These are phyloP conservation scores for Heliangelus exortis DNA, from an alignment of 2,797 vertebrate species.

Conservation along the genomic window DNA sequence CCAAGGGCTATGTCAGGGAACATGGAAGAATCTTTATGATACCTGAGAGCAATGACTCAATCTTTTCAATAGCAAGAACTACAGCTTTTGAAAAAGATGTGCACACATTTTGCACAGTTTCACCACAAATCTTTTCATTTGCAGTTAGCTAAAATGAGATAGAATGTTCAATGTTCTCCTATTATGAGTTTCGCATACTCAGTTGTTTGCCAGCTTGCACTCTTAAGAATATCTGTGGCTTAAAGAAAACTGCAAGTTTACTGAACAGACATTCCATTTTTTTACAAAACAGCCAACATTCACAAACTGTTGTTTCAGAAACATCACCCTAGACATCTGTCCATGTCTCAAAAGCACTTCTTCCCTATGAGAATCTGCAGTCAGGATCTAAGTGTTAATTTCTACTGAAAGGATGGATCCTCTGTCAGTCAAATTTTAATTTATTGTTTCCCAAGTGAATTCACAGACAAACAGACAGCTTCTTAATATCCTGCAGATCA, in stretches of 20 bases:
- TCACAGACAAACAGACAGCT: background rate
- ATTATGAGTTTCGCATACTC: background rate
- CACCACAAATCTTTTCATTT: background rate
- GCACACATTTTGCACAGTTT: background rate
- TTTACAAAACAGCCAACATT: background rate
- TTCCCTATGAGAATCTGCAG: background rate
- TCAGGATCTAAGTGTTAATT: background rate
- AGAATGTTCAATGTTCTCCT: background rate
- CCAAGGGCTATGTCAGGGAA: background rate
- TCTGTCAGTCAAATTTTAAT: background rate
- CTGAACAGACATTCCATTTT: background rate
- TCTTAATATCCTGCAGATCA: slow-evolving; percentile 17
- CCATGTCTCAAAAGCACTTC: background rate
- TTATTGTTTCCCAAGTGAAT: background rate
- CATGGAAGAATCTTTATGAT: background rate
- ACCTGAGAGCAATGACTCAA: background rate
- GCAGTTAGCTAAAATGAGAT: background rate
- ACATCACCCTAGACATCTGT: background rate
- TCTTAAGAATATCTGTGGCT: background rate
- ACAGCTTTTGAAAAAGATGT: background rate
- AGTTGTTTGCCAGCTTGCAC: background rate
- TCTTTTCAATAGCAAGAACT: background rate
- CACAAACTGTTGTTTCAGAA: background rate
- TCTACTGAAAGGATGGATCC: background rate
- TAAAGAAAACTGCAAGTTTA: background rate